These are phyloP conservation scores for Tokudaia tokunoshimensis DNA, from an alignment of 2,797 vertebrate species.

Conservation along the genomic window DNA sequence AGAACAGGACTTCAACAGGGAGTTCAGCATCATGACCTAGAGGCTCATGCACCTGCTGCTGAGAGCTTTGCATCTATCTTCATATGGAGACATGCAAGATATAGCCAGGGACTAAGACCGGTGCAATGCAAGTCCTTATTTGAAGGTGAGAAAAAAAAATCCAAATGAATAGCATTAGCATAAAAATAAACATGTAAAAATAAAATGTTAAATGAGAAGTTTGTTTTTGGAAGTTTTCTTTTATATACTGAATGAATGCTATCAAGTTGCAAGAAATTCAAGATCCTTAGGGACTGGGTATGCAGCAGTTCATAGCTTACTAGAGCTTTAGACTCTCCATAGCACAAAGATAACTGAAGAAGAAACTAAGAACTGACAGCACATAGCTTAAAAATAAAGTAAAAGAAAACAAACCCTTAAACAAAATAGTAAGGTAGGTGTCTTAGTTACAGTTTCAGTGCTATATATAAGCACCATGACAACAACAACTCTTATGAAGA, in stretches of 20 bases:
- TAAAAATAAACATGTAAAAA: conserved; percentile 64
- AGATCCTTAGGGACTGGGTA: not conserved
- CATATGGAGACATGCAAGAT: not conserved
- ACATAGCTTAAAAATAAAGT: not conserved
- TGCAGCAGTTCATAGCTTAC: not conserved
- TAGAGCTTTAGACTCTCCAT: not conserved
- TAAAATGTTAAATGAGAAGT: conserved; percentile 61
- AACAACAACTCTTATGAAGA: not conserved
- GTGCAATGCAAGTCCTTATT: not conserved
- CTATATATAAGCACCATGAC: not conserved
- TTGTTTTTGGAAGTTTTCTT: conserved; percentile 59
- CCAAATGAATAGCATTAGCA: conserved; percentile 1
- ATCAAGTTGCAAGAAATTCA: conserved; percentile 31
- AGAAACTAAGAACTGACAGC: conserved; percentile 22
- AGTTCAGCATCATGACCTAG: not conserved
- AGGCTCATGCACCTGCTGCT: not conserved
- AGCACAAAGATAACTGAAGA: conserved; percentile 24
- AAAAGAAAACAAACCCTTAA: not conserved
- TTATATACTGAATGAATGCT: conserved; percentile 20
- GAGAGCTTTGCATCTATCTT: not conserved
- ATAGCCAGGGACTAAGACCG: not conserved
- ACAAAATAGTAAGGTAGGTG: not conserved
- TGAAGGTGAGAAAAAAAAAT: conserved; percentile 27
- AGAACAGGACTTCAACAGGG: not conserved
- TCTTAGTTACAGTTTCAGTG: not conserved